Evolutionary conservation across 2,888 invertebrate genomes (phyloP), one percentile per base, ranked within the genome.

Genomic region (Aleiodes alternator): DNA sequence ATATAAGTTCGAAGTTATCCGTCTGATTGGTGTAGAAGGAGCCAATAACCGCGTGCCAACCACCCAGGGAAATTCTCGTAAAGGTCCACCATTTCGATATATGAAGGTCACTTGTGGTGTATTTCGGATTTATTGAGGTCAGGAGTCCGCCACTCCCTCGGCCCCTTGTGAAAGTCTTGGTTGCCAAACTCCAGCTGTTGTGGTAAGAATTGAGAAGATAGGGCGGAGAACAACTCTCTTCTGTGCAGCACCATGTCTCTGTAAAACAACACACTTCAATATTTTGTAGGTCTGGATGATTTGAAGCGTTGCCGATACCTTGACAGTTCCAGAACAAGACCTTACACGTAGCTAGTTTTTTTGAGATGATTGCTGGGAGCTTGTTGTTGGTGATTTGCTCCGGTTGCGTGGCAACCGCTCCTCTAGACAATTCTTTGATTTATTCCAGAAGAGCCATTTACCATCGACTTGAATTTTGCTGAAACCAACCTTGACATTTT

Each of bases 391-490:
- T 53, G 53, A 53, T 11, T 53, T 53, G 14, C 53, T 53, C 14
- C 14, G 53, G 14, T 12, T 53, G 4, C 53, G 53, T 14, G 14
- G 53, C 53, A 14, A 14, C 3, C 2, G 12, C 53, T 53, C 53
- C 14, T 53, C 53, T 53, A 53, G 53, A 14, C 12, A 14, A 3
- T 53, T 53, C 53, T 12, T 53, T 53, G 53, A 53, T 5, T 12
- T 14, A 51, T 57, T 70, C 74, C 74, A 69, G 0, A n/a, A 11
- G 61, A n/a, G 14, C 70, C 55, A 69, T 50, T 29, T 48, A 38
- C 61, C 74, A 14, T 74, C 74, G 14, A 74, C 69, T 59, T 51
- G 61, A 0, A 74, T 6, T 57, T 74, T 74, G 31, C 43, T 56
- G 23, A 68, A 69, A 3, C 61, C 51, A 14, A 74, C 59, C 43